Evolutionary conservation across 2,113 vertebrate species (phyloP).

Genomic region (Andinoacara biseriatus): DNA sequence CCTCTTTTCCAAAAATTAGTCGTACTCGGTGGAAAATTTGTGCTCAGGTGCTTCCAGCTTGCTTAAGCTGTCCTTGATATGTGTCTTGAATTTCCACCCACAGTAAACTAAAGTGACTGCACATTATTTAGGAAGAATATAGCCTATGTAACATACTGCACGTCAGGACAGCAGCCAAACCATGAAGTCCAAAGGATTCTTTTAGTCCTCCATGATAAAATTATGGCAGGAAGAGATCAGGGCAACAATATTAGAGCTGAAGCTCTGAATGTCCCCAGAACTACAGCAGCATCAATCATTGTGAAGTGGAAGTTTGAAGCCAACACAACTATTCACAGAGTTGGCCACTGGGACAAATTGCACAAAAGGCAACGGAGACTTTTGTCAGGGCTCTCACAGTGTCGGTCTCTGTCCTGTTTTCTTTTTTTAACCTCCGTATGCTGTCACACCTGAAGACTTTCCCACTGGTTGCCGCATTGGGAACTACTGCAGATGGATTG

Average conservation of each 20-base stretch:
- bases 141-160: neutral
- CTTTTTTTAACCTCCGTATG: accelerated
- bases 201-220: neutral
- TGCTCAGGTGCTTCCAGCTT: neutral
- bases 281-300: neutral
- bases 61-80: neutral
- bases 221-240: neutral
- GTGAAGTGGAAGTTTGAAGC: neutral
- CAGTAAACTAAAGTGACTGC: neutral
- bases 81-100: neutral
- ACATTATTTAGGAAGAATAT: neutral
- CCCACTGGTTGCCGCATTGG: neutral
- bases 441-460: neutral
- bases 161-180: neutral
- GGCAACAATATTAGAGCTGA: neutral
- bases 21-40: neutral
- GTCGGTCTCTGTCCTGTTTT: neutral
- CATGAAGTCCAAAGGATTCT: neutral
- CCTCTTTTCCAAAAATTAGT: too few species aligned
- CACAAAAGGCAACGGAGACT: neutral
- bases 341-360: neutral
- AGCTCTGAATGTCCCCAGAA: neutral
- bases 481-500: neutral
- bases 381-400: neutral
- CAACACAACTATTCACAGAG: constrained; percentile 1